Conservation (phyloP, 2,888 invertebrate species). For the Epirrhoe alternata region DNA sequence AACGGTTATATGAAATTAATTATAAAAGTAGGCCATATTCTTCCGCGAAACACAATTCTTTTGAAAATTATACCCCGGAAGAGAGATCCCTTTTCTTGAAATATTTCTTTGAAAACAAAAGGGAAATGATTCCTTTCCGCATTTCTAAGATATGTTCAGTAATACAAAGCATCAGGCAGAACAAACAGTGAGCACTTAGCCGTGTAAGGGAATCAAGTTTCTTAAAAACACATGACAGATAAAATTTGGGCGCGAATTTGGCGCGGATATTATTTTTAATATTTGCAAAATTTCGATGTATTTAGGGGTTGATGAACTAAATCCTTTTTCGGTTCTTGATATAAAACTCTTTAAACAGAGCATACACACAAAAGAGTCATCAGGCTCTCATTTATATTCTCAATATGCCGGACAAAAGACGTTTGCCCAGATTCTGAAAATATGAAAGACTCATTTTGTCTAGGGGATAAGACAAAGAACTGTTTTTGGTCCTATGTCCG, state of each 20-base stretch:
- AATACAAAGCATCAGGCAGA: conserved; percentile 40
- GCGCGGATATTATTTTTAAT: conserved; percentile 51
- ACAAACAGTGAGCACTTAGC: conserved; percentile 57
- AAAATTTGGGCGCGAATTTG: conserved; percentile 39
- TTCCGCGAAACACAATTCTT: conserved; percentile 15
- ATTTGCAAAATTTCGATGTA: conserved; percentile 45
- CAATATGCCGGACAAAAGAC: no score
- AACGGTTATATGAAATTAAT: conserved; percentile 38
- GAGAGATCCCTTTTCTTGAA: conserved; percentile 6
- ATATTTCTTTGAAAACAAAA: conserved; percentile 11
- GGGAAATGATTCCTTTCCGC: conserved; percentile 13
- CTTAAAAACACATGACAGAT: conserved; percentile 43
- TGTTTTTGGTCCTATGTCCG: no score
- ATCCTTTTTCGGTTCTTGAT: conserved; percentile 44
- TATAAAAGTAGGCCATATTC: conserved; percentile 22
- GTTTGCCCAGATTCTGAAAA: no score
- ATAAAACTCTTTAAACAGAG: conserved; percentile 12
- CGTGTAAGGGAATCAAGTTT: conserved; percentile 43
- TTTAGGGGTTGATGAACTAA: conserved; percentile 41
- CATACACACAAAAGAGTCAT: neutral
- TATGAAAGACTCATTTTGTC: no score
- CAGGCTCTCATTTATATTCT: neutral
- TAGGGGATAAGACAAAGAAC: no score
- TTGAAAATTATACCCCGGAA: conserved; percentile 8
- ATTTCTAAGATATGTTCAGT: conserved; percentile 32